These are phyloP conservation scores for Eulemur mongoz DNA, from an alignment of 2,797 vertebrate genomes.

Conservation along the genomic window DNA sequence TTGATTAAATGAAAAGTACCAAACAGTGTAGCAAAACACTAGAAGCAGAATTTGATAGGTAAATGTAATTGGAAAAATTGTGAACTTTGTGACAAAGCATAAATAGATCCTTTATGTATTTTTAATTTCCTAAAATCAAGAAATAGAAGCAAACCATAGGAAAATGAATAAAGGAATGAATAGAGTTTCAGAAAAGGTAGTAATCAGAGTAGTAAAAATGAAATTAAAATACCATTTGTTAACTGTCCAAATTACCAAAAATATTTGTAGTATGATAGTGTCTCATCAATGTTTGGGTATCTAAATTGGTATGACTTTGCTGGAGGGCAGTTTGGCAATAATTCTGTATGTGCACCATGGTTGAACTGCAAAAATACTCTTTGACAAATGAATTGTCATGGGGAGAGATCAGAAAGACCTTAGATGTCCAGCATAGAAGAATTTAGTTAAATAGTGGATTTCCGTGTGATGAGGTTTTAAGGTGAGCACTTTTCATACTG, in stretches of 20 bases:
- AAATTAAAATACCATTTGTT: constrained; percentile 5
- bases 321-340: neutral
- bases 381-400: neutral
- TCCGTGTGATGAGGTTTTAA: neutral
- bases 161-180: constrained; percentile 32
- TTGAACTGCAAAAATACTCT: neutral
- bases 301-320: neutral
- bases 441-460: neutral
- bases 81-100: neutral
- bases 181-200: neutral
- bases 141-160: neutral
- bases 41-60: neutral
- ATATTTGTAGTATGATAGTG: neutral
- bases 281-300: neutral
- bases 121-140: neutral
- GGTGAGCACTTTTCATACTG: neutral
- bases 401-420: neutral
- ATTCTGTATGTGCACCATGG: neutral
- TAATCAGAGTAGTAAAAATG: neutral
- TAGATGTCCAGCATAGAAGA: neutral
- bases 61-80: neutral
- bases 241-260: neutral
- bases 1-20: neutral
- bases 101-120: neutral
- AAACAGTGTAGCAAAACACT: neutral